phyloP scores from a whole-genome alignment of 2,888 invertebrate genomes.

The Pristionchus arcanus region DNA sequence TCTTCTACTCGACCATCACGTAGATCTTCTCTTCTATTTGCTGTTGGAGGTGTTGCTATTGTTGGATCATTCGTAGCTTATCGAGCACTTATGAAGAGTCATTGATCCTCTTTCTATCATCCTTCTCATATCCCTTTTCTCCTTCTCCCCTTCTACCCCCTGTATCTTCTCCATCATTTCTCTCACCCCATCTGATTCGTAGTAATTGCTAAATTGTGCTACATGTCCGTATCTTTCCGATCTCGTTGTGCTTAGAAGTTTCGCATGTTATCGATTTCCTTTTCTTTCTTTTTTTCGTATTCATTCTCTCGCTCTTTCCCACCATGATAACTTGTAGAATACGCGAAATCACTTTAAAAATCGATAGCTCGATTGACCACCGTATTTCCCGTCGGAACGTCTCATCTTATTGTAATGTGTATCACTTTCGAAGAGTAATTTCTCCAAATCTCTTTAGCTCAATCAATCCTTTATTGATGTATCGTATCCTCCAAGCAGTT shows the following conservation, averaged over 20 bases:
- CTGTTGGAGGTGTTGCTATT: background rate
- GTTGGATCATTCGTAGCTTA: background rate
- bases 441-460: background rate
- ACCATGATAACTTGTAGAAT: constrained; percentile 43
- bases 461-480: background rate
- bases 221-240: constrained; percentile 31
- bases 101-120: background rate
- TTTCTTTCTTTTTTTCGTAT: constrained; percentile 4
- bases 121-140: background rate
- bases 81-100: constrained; percentile 24
- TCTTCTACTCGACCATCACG: constrained; percentile 19
- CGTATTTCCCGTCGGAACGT: constrained; percentile 17
- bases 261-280: background rate
- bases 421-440: constrained; percentile 7
- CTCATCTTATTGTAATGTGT: constrained; percentile 36
- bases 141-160: background rate
- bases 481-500: background rate
- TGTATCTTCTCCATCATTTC: background rate
- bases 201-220: constrained; percentile 9
- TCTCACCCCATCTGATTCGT: constrained; percentile 3
- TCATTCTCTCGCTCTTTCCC: constrained; percentile 23
- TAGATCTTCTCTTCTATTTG: constrained; percentile 44
- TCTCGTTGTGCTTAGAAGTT: constrained; percentile 17
- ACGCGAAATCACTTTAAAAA: constrained; percentile 11
- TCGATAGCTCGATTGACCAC: constrained; percentile 30